A percentile compares a stretch with the other conserved stretches of the same genome.
Conservation (phyloP, 2,888 invertebrate genomes). For the Cephus rjabovi region DNA sequence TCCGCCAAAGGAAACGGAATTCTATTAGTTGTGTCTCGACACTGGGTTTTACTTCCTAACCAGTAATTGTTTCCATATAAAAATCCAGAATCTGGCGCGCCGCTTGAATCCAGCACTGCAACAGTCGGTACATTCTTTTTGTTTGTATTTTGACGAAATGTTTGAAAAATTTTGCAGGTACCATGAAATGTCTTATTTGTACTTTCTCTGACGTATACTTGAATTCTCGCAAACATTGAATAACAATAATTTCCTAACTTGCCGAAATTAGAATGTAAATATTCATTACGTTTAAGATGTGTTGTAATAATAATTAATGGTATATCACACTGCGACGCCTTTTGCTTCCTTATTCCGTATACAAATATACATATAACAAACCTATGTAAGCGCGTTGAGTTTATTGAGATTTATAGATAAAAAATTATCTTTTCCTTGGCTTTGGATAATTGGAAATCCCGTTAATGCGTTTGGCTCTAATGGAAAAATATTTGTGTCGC, state of each 20-base stretch:
- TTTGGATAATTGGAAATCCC: background rate
- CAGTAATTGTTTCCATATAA: slow-evolving; percentile 73
- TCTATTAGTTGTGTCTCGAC: slow-evolving; percentile 63
- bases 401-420: background rate
- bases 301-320: background rate
- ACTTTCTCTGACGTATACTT: background rate
- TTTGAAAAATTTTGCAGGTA: background rate
- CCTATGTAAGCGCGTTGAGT: background rate
- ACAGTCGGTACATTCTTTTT: slow-evolving; percentile 9
- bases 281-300: background rate
- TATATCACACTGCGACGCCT: background rate
- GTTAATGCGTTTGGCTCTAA: background rate
- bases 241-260: slow-evolving; percentile 5
- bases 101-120: slow-evolving; percentile 71
- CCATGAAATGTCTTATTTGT: slow-evolving; percentile 6
- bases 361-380: background rate
- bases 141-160: background rate
- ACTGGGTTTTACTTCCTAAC: slow-evolving; percentile 70
- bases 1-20: slow-evolving; percentile 49
- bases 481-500: background rate
- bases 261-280: background rate
- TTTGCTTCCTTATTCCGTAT: background rate
- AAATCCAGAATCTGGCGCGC: slow-evolving; percentile 69
- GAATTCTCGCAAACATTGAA: slow-evolving; percentile 8
- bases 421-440: background rate